phyloP scores from a whole-genome alignment of 2,797 vertebrate species.

The Takifugu rubripes region DNA sequence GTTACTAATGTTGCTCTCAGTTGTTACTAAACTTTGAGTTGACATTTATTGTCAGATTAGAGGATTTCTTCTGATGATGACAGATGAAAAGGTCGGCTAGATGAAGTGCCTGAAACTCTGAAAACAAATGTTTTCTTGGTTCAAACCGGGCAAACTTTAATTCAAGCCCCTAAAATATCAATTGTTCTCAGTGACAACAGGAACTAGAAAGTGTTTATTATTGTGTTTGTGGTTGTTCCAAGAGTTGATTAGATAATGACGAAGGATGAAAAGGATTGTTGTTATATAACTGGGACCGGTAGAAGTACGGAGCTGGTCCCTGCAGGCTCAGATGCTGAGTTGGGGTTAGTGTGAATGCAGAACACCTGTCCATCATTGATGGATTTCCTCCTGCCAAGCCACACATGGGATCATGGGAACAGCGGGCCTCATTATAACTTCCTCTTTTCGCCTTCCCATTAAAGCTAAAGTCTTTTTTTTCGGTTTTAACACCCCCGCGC shows the following conservation, averaged over 20 bases:
- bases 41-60: no score
- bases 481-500: slow-evolving; percentile 47
- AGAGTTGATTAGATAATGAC: slow-evolving; percentile 17
- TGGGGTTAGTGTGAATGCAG: slow-evolving; percentile 59
- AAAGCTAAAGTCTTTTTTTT: slow-evolving; percentile 63
- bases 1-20: no score
- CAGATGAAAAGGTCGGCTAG: no score
- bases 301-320: slow-evolving; percentile 40
- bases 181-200: no score
- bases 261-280: slow-evolving; percentile 18
- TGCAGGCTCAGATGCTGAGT: slow-evolving; percentile 37
- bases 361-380: slow-evolving; percentile 76
- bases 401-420: slow-evolving; percentile 51
- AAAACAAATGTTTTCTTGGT: no score
- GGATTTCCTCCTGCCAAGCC: slow-evolving; percentile 63
- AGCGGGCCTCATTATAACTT: slow-evolving; percentile 62
- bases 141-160: no score
- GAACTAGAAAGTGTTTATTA: no score
- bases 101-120: no score
- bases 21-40: no score
- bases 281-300: slow-evolving; percentile 44
- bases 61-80: no score
- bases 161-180: no score
- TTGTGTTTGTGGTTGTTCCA: not conserved
- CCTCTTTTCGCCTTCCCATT: slow-evolving; percentile 59